Evolutionary conservation across 2,113 vertebrate species (phyloP).

Genomic region (Onychorhynchus coronatus): DNA sequence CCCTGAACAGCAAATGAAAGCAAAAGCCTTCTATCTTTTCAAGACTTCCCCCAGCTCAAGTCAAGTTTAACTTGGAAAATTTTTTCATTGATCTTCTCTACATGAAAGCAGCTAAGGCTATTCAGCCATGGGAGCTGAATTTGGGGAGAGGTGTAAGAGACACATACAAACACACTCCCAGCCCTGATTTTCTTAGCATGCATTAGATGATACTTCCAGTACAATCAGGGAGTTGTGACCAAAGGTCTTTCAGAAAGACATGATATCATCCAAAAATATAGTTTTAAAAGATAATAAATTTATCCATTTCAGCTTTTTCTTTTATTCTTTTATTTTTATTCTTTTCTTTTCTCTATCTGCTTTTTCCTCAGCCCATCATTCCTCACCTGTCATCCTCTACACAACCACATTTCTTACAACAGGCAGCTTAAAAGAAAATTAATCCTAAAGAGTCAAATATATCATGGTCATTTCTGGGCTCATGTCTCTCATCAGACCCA

Average conservation of each 20-base stretch:
- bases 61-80: not conserved
- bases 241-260: not conserved
- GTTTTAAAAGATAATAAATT: not conserved
- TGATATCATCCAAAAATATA: rapidly evolving
- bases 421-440: not conserved
- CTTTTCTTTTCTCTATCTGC: too few relatives aligned
- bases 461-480: not conserved
- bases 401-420: not conserved
- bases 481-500: not conserved
- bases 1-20: not conserved
- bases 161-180: not conserved
- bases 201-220: not conserved
- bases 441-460: not conserved
- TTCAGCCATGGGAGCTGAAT: not conserved
- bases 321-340: not conserved
- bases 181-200: not conserved
- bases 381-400: not conserved
- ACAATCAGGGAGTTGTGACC: not conserved
- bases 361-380: not conserved
- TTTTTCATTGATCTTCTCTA: not conserved
- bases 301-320: not conserved
- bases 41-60: not conserved
- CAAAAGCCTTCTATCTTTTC: not conserved
- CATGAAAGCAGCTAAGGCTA: not conserved
- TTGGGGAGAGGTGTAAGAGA: not conserved